Percentiles rank a stretch among this genome's conserved stretches.
phyloP scores from a whole-genome alignment of 2,888 invertebrate species.

The Ametastegia equiseti region DNA sequence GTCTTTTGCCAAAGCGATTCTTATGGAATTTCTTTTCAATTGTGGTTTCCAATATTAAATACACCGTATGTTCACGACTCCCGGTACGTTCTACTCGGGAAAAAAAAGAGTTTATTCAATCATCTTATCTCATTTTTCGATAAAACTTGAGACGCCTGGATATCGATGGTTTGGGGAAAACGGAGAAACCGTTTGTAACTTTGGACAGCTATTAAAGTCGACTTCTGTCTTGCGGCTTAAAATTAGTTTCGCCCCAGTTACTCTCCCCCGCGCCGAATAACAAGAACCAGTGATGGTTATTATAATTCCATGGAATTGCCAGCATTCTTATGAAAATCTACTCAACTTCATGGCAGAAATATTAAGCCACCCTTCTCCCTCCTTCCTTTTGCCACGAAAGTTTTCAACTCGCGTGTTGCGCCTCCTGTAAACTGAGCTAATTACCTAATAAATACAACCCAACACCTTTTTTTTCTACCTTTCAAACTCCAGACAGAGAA shows the following conservation, averaged over 20 bases:
- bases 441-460: constrained; percentile 15
- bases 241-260: constrained; percentile 68
- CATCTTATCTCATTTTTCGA: constrained; percentile 22
- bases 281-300: constrained; percentile 60
- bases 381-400: constrained; percentile 2
- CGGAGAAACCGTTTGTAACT: constrained; percentile 57
- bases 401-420: constrained; percentile 18
- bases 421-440: neutral
- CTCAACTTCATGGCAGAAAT: constrained; percentile 24
- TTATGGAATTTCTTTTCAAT: neutral
- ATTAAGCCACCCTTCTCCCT: neutral
- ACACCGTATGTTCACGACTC: neutral
- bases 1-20: neutral
- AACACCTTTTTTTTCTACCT: constrained; percentile 3
- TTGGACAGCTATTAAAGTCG: constrained; percentile 68
- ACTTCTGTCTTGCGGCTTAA: constrained; percentile 67
- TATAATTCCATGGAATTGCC: constrained; percentile 66
- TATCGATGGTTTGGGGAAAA: constrained; percentile 13
- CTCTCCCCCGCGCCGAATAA: constrained; percentile 58
- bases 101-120: constrained; percentile 20
- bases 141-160: constrained; percentile 8
- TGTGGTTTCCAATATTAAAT: neutral
- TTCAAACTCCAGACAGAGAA: neutral
- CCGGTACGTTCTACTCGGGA: neutral
- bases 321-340: constrained; percentile 11